These are phyloP conservation scores for Poecilia latipinna DNA, from an alignment of 2,113 vertebrate species.

Conservation along the genomic window DNA sequence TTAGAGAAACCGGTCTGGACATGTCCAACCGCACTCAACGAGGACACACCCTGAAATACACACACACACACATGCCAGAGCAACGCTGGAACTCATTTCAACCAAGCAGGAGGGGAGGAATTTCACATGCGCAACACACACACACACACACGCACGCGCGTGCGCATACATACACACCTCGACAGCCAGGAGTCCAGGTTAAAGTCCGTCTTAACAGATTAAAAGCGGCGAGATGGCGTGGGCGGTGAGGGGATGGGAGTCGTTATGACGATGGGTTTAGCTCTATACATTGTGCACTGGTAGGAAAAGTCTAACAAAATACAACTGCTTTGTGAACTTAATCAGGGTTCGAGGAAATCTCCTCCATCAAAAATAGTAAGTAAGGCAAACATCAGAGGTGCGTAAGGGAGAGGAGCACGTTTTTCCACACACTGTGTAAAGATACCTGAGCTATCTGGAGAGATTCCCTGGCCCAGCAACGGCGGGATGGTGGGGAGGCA, in stretches of 20 bases:
- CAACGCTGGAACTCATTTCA: slow-evolving; percentile 57
- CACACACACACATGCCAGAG: slow-evolving; percentile 51
- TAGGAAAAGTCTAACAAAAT: slow-evolving; percentile 81
- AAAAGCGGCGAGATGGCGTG: slow-evolving; percentile 42
- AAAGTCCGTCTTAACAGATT: slow-evolving; percentile 19
- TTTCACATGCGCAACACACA: slow-evolving; percentile 11
- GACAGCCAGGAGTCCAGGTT: slow-evolving; percentile 52
- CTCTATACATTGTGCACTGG: slow-evolving; percentile 80
- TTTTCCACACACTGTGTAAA: slow-evolving; percentile 74
- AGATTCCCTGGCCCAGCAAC: slow-evolving; percentile 67
- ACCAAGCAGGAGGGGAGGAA: slow-evolving; percentile 53
- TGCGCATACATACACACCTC: slow-evolving; percentile 35
- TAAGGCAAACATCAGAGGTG: slow-evolving; percentile 81
- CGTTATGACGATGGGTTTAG: slow-evolving; percentile 58
- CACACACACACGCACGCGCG: slow-evolving; percentile 30
- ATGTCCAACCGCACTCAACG: slow-evolving; percentile 47
- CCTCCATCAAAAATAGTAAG: slow-evolving; percentile 79
- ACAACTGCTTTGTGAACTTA: slow-evolving; percentile 79
- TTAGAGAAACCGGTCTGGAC: slow-evolving; percentile 53
- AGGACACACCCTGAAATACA: slow-evolving; percentile 55
- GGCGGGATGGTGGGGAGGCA: too few species aligned
- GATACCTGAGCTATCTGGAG: slow-evolving; percentile 82
- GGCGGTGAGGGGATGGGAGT: slow-evolving; percentile 45
- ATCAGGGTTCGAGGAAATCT: slow-evolving; percentile 70
- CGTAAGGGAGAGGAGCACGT: slow-evolving; percentile 74